Evolutionary conservation across 2,797 vertebrate genomes (phyloP).

Genomic region (Thaleichthys pacificus): DNA sequence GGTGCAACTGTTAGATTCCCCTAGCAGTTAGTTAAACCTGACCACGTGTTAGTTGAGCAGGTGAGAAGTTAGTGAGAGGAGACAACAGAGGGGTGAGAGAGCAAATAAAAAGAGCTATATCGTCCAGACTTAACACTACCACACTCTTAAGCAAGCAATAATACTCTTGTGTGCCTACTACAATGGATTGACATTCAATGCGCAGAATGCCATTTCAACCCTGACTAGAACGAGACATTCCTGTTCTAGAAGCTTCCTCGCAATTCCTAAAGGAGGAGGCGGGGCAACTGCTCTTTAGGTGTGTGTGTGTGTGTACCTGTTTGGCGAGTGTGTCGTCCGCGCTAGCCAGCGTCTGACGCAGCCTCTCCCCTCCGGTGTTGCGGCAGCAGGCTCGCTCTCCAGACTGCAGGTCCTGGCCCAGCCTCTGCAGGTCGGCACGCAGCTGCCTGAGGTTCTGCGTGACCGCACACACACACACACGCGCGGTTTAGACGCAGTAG

Average conservation of each 20-base stretch:
- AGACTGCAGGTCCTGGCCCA: conserved; percentile 85
- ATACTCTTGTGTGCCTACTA: no score
- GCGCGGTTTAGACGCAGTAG: neutral
- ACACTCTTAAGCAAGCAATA: no score
- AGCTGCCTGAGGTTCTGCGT: conserved; percentile 86
- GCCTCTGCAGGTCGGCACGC: conserved; percentile 80
- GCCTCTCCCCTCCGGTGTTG: conserved; percentile 87
- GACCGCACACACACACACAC: neutral
- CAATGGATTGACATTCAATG: neutral
- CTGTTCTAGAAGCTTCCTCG: no score
- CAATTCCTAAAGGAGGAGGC: neutral
- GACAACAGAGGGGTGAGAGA: conserved; percentile 31
- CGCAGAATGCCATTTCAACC: neutral
- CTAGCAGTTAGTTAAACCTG: conserved; percentile 53
- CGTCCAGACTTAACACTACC: no score
- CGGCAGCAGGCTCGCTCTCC: conserved; percentile 93
- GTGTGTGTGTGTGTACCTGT: conserved; percentile 77
- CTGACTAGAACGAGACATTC: neutral
- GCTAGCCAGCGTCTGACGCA: conserved; percentile 77
- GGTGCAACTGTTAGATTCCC: conserved; percentile 41
- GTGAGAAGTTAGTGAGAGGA: conserved; percentile 38
- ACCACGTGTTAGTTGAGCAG: conserved; percentile 26
- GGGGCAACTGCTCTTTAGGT: no score
- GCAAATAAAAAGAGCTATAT: neutral
- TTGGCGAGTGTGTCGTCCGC: conserved; percentile 87